These are phyloP conservation scores for Eira barbara DNA, from an alignment of 2,113 vertebrate species.

Conservation along the genomic window DNA sequence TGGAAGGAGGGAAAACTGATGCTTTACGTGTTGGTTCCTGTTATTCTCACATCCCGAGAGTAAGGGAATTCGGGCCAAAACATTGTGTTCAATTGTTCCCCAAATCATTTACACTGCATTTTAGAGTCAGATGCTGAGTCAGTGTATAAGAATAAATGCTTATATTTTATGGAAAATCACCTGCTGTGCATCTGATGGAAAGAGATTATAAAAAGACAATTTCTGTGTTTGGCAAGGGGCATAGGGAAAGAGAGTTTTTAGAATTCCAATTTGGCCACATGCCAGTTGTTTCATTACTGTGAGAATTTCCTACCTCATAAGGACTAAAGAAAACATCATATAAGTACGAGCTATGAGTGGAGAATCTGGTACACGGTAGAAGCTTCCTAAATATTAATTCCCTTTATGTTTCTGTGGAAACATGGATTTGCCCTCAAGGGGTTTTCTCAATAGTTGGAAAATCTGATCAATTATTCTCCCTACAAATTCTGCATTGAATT, in stretches of 20 bases:
- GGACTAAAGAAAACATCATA: not conserved
- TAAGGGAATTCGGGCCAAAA: not conserved
- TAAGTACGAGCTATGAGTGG: not conserved
- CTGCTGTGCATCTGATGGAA: not conserved
- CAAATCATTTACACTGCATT: not conserved
- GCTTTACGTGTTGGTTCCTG: not conserved
- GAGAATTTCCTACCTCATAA: not conserved
- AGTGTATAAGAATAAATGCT: not conserved
- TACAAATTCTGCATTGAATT: slow-evolving; percentile 5
- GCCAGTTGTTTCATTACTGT: not conserved
- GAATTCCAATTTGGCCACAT: not conserved
- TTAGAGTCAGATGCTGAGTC: not conserved
- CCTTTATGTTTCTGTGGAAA: not conserved
- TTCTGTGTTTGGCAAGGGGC: not conserved
- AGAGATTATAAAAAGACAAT: not conserved
- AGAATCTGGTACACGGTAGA: not conserved
- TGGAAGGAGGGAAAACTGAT: not conserved
- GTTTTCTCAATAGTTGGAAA: slow-evolving; percentile 29
- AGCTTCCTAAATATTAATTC: not conserved
- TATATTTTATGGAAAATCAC: not conserved
- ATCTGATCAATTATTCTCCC: slow-evolving; percentile 21
- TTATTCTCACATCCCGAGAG: not conserved
- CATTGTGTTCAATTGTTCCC: not conserved
- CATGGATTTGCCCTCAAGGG: not conserved
- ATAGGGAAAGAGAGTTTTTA: not conserved